Conservation (phyloP, 1,140 invertebrate genomes). For the Psix sp. region DNA sequence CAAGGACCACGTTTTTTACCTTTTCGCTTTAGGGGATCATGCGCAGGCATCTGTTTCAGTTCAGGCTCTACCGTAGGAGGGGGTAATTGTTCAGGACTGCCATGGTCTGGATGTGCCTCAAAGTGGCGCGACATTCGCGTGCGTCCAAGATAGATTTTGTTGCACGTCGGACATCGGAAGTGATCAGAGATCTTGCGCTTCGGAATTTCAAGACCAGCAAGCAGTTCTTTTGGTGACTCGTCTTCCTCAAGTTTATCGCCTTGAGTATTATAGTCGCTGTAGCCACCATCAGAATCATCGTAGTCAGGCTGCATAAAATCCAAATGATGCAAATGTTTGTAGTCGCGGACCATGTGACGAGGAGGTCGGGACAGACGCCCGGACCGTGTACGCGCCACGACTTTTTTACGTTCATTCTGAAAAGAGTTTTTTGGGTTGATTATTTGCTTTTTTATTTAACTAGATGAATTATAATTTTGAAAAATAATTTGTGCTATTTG, state of each 20-base stretch:
- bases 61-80: conserved; percentile 66
- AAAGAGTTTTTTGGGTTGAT: conserved; percentile 3
- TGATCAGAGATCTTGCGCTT: conserved; percentile 78
- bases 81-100: conserved; percentile 74
- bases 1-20: conserved; percentile 73
- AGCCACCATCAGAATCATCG: conserved; percentile 83
- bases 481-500: neutral
- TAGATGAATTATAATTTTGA: no score
- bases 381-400: conserved; percentile 79
- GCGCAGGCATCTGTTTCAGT: conserved; percentile 60
- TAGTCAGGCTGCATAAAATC: conserved; percentile 80
- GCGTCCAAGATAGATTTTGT: conserved; percentile 79
- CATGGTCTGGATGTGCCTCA: conserved; percentile 81
- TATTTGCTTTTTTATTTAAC: no score
- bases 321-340: conserved; percentile 81
- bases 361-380: conserved; percentile 82
- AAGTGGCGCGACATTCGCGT: conserved; percentile 80
- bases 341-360: conserved; percentile 83
- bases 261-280: conserved; percentile 81
- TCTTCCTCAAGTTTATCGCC: conserved; percentile 73
- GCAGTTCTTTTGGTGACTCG: conserved; percentile 67
- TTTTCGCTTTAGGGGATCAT: conserved; percentile 70
- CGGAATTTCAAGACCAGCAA: conserved; percentile 71
- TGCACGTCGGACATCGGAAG: conserved; percentile 79
- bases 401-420: conserved; percentile 79